Conservation (phyloP, 1,140 invertebrate genomes). For the Pararge aegeria region DNA sequence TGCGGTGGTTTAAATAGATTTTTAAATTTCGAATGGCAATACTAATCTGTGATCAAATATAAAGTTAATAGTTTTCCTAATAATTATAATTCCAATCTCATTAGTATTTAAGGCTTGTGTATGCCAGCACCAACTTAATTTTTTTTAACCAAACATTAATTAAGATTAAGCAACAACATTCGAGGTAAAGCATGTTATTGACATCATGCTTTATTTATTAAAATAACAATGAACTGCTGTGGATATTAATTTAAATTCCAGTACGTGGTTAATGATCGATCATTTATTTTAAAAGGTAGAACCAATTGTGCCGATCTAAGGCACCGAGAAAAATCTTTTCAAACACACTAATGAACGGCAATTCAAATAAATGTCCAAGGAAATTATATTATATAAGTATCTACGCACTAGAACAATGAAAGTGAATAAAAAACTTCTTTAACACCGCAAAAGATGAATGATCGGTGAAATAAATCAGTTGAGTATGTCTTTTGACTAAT, state of each 20-base stretch:
- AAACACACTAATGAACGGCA: slow-evolving; percentile 8
- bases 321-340: slow-evolving; percentile 15
- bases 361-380: slow-evolving; percentile 8
- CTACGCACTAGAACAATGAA: slow-evolving; percentile 3
- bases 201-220: slow-evolving; percentile 26
- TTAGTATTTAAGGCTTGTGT: no score
- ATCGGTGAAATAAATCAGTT: not conserved
- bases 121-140: no score
- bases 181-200: slow-evolving; percentile 10
- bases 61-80: no score
- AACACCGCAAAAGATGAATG: not conserved
- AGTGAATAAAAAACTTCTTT: not conserved
- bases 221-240: slow-evolving; percentile 20
- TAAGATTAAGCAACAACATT: not conserved
- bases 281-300: slow-evolving; percentile 23
- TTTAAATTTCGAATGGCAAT: no score
- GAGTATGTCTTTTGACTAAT: not conserved
- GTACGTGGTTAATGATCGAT: slow-evolving; percentile 22
- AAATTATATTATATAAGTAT: slow-evolving; percentile 7
- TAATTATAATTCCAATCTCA: no score
- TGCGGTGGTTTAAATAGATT: no score
- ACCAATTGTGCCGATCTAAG: slow-evolving; percentile 18
- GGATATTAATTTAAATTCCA: slow-evolving; percentile 23
- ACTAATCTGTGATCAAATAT: no score
- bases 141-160: not conserved